Evolutionary conservation across 2,888 invertebrate genomes (phyloP).

Genomic region (Limnephilus lunatus): DNA sequence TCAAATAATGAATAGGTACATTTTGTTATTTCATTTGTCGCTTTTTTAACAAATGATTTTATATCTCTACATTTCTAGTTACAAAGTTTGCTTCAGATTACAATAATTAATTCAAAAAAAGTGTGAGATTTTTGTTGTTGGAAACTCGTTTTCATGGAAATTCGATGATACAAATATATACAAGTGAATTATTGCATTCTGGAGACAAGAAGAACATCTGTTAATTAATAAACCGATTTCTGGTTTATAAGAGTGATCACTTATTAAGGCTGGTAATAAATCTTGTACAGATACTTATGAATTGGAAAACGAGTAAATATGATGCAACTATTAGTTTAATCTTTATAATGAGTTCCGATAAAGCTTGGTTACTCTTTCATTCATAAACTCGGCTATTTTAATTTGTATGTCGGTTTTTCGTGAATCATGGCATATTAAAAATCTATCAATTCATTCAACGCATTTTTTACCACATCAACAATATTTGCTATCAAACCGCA

Average conservation of each 20-base stretch:
- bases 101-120: too few species aligned
- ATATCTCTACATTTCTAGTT: neutral
- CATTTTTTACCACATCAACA: neutral
- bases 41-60: too few species aligned
- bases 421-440: neutral
- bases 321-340: too few species aligned
- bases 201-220: neutral
- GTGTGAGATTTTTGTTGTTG: neutral
- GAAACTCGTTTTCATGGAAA: neutral
- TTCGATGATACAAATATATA: neutral
- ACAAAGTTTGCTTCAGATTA: too few species aligned
- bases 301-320: too few species aligned
- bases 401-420: neutral
- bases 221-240: neutral
- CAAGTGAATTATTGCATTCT: too few species aligned
- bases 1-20: too few species aligned
- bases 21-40: neutral
- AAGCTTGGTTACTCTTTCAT: too few species aligned
- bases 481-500: too few species aligned
- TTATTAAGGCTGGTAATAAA: neutral
- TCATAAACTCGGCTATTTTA: neutral
- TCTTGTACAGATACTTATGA: neutral
- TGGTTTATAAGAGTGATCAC: neutral
- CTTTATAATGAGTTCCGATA: too few species aligned
- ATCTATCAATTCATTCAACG: neutral